phyloP scores from a whole-genome alignment of 2,888 invertebrate species.

The Nemoura dubitans region DNA sequence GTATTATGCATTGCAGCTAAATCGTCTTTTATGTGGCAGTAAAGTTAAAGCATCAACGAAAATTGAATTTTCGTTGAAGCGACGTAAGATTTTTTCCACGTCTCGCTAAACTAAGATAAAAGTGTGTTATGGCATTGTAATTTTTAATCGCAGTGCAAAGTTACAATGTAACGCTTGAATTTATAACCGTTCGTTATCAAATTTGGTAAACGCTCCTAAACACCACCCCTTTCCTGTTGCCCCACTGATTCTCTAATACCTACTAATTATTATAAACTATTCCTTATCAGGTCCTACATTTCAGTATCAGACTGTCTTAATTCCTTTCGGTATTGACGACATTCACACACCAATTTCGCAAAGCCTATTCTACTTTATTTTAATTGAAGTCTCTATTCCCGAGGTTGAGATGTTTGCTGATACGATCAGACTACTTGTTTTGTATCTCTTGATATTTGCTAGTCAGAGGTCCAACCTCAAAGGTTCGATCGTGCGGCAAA shows the following conservation, averaged over 20 bases:
- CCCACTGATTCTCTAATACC: too few species aligned
- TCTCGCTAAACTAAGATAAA: not conserved
- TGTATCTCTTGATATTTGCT: constrained; percentile 39
- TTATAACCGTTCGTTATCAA: too few species aligned
- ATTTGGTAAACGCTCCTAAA: too few species aligned
- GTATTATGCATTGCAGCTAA: constrained; percentile 15
- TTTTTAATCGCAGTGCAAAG: too few species aligned
- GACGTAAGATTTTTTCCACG: not conserved
- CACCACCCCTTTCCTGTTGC: too few species aligned
- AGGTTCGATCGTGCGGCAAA: constrained; percentile 28
- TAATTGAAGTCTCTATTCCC: constrained; percentile 30
- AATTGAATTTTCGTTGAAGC: constrained; percentile 20
- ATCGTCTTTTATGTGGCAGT: constrained; percentile 25
- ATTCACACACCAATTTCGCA: not conserved
- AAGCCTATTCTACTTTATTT: constrained; percentile 2
- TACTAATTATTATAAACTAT: too few species aligned
- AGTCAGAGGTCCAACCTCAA: constrained; percentile 28
- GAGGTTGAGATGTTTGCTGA: constrained; percentile 17
- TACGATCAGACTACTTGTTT: constrained; percentile 26
- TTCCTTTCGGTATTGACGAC: not conserved
- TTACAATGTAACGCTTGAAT: too few species aligned
- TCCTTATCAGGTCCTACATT: too few species aligned
- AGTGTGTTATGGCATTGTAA: not conserved
- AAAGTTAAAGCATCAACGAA: constrained; percentile 4
- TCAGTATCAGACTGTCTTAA: not conserved